Base-by-base conservation (phyloP, 2,113 vertebrate species). In the Smithornis capensis region DNA sequence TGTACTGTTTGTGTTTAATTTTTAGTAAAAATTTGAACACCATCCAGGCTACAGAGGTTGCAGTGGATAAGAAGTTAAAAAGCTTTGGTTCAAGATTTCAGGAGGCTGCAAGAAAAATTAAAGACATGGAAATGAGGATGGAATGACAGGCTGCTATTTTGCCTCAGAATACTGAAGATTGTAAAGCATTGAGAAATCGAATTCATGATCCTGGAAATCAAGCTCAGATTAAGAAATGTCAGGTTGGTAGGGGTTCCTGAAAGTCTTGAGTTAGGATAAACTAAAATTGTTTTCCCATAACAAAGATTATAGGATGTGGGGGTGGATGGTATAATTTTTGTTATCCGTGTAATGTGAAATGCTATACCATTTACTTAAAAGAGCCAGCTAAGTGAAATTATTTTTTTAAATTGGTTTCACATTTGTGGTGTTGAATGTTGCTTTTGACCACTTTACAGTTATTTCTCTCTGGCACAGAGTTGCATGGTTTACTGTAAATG, bases 1-100 rank as follows among this genome's bases (percentile, higher is more conserved):
- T 92, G 95, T 98, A 97, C 97, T 96, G 97, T 97, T 98, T 98
- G 96, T 98, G 97, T 98, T 98, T 97, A 89, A 97, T 98, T 98
- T 98, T 98, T 98, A 98, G 98, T 98, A 95, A 98, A 97, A 96
- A 96, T 96, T 96, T 97, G 98, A 98, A 92, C 97, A 13, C 78
- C 94, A 95, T 89, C 95, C 96, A 95, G 97, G 97, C 97, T 95
- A 91, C 97, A 85, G 97, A 96, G 97, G 92, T 96, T 95, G 96
- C 97, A 89, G 97, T 93, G 97, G 96, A 97, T 97, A 96, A 91
- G 97, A 97, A 95, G 95, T 98, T 96, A 93, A 81, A 95, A 97
- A 96, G 95, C 96, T 98, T 97, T 98, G 98, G 95, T 97, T 96
- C 97, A 86, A 97, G 97, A 97, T 97, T 96, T 93, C 95, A 96